Evolutionary conservation across 1,140 invertebrate genomes (phyloP).

Genomic region (Drosophila lacertosa): DNA sequence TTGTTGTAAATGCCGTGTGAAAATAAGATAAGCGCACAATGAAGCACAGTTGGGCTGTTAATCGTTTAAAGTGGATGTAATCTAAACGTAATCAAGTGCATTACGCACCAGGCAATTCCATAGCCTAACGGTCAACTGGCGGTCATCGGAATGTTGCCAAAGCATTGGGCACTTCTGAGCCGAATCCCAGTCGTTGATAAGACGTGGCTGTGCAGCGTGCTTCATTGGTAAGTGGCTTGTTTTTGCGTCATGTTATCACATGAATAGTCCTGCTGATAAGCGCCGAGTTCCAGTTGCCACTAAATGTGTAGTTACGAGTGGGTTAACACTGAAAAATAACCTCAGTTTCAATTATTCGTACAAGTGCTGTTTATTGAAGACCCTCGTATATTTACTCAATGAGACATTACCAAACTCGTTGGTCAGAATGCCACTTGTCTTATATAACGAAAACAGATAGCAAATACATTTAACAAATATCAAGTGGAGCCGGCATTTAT

Average conservation of each 20-base stretch:
- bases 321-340: slow-evolving; percentile 20
- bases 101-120: background rate
- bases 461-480: slow-evolving; percentile 8
- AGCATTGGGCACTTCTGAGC: slow-evolving; percentile 20
- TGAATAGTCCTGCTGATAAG: slow-evolving; percentile 18
- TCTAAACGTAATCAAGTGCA: slow-evolving; percentile 16
- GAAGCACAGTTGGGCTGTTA: slow-evolving; percentile 1
- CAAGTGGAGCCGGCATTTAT: slow-evolving; percentile 17
- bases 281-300: slow-evolving; percentile 9
- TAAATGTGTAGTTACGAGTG: slow-evolving; percentile 11
- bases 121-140: slow-evolving; percentile 33
- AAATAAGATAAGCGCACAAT: background rate
- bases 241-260: slow-evolving; percentile 25
- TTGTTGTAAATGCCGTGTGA: slow-evolving; percentile 18
- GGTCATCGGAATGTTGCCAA: slow-evolving; percentile 29
- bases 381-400: slow-evolving; percentile 23
- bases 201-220: slow-evolving; percentile 6
- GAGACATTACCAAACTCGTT: slow-evolving; percentile 10
- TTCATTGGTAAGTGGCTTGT: slow-evolving; percentile 46
- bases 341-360: slow-evolving; percentile 15
- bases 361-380: slow-evolving; percentile 16
- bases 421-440: slow-evolving; percentile 27
- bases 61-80: slow-evolving; percentile 26
- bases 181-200: background rate
- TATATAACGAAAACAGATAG: slow-evolving; percentile 58